A percentile compares a stretch with the other conserved stretches of the same genome.
phyloP scores from a whole-genome alignment of 92 coral and sea anemone genomes.

The Virgularia gustaviana region DNA sequence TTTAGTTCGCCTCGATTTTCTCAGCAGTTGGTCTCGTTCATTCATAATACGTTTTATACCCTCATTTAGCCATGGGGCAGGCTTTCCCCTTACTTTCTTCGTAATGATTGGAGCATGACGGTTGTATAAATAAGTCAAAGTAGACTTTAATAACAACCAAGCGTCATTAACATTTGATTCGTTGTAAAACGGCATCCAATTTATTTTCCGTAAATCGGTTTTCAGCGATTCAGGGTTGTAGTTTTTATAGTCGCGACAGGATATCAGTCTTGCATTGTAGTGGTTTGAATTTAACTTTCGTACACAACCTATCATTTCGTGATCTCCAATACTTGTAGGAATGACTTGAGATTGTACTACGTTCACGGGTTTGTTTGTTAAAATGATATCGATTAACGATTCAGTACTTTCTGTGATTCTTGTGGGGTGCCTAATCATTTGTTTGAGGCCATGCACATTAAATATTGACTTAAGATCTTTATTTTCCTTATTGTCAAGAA shows the following conservation, averaged over 20 bases:
- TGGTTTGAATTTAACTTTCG: slow-evolving; percentile 2
- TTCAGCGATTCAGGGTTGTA: slow-evolving; percentile 6
- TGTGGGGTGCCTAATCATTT: slow-evolving; percentile 18
- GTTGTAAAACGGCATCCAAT: slow-evolving; percentile 16
- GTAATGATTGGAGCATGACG: slow-evolving; percentile 20
- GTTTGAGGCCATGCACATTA: slow-evolving; percentile 14
- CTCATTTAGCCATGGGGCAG: slow-evolving; percentile 13
- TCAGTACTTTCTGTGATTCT: slow-evolving; percentile 10
- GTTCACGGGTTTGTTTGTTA: slow-evolving; percentile 24
- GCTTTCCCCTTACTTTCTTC: slow-evolving; percentile 15
- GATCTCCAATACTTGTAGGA: slow-evolving; percentile 32
- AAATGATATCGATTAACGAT: slow-evolving; percentile 17
- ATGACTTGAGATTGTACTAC: slow-evolving; percentile 12
- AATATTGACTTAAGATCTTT: slow-evolving; percentile 24
- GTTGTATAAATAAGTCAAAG: not conserved
- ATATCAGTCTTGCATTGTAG: not conserved
- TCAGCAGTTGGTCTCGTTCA: slow-evolving; percentile 4
- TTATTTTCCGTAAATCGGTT: not conserved
- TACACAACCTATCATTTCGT: slow-evolving; percentile 7
- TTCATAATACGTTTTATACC: slow-evolving; percentile 2
- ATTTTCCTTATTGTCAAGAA: slow-evolving; percentile 8
- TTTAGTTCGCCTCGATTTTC: slow-evolving; percentile 17
- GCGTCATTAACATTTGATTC: slow-evolving; percentile 17
- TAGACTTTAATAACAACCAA: slow-evolving; percentile 3
- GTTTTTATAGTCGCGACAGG: slow-evolving; percentile 15